Base-by-base conservation (phyloP, 37 sponge, comb jelly and placozoan genomes). In the Cliona cf. orientalis region DNA sequence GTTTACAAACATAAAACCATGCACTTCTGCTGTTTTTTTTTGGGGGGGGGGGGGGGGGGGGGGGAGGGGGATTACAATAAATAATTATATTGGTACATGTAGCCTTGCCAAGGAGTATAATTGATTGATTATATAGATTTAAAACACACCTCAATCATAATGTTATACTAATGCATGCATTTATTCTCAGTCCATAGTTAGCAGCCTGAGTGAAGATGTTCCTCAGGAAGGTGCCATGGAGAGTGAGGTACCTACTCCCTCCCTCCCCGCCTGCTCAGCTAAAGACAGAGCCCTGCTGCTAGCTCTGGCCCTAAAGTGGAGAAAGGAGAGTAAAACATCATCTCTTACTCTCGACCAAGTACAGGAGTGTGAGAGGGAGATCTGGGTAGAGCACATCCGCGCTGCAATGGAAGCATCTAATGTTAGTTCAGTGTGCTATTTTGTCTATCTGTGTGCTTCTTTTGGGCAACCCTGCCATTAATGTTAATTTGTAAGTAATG, bases 301-400 rank as follows among this genome's bases (percentile, higher is more conserved):
- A 46, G 83, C 84, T 29, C 44, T 84, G 14, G 76, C 83, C 28
- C 83, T 87, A 58, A 79, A 84, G 75, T 92, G 92, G 92, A 67
- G 45, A 41, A 72, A 69, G 68, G 58, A 80, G 37, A 73, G 72
- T 0, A 66, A 66, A 14, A 29, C 21, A n/a, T n/a, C n/a, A n/a
- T n/a, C n/a, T 0, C 40, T 83, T n/a, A 63, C 58, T 22, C 26
- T 36, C n/a, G 72, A 72, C 5, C 81, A 92, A 66, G 19, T 83
- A 32, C 83, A 56, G 61, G 83, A 77, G 71, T 80, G 61, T 67
- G 92, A 92, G 89, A 83, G 49, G 63, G 80, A 92, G 70, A 92
- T 92, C 28, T 92, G 92, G 92, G 25, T 67, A 33, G 63, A 74
- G 0, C 92, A 92, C 59, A 87, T 92, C 62, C 67, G 43, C 1